Evolutionary conservation across 2,888 invertebrate genomes (phyloP).

Genomic region (Heteromurus nitidus): DNA sequence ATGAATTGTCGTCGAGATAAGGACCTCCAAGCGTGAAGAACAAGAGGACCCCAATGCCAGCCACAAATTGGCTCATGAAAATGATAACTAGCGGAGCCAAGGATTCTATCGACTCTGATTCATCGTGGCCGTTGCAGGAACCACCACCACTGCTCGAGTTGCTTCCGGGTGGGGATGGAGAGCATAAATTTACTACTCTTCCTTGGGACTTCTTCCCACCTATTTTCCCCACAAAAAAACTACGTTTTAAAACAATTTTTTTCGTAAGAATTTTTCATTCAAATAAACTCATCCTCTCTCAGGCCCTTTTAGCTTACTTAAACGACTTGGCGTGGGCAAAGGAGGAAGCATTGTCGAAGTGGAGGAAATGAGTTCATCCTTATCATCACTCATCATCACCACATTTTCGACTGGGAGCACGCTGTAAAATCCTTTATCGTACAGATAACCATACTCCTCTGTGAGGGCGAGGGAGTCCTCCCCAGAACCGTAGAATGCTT

Average conservation of each 20-base stretch:
- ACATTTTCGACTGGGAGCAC: constrained; percentile 74
- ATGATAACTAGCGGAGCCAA: constrained; percentile 80
- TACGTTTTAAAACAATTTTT: no score
- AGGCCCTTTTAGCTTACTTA: no score
- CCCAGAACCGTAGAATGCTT: constrained; percentile 81
- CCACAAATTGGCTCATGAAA: constrained; percentile 82
- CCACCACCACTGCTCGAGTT: neutral
- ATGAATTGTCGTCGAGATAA: constrained; percentile 83
- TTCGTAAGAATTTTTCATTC: no score
- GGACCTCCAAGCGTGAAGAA: constrained; percentile 82
- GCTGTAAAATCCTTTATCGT: constrained; percentile 35
- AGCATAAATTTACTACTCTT: no score
- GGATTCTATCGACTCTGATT: constrained; percentile 74
- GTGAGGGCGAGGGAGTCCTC: constrained; percentile 81
- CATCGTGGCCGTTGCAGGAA: neutral
- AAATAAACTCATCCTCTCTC: no score
- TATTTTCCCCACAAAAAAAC: no score
- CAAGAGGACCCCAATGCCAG: constrained; percentile 82
- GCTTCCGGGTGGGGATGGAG: no score
- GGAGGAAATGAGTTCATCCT: no score
- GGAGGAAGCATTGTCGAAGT: neutral
- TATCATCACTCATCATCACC: constrained; percentile 75
- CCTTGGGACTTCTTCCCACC: no score
- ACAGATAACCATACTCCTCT: constrained; percentile 78
- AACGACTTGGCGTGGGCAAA: no score